Conservation (phyloP, 1,140 invertebrate genomes). For the Stenopsyche tienmushanensis region DNA sequence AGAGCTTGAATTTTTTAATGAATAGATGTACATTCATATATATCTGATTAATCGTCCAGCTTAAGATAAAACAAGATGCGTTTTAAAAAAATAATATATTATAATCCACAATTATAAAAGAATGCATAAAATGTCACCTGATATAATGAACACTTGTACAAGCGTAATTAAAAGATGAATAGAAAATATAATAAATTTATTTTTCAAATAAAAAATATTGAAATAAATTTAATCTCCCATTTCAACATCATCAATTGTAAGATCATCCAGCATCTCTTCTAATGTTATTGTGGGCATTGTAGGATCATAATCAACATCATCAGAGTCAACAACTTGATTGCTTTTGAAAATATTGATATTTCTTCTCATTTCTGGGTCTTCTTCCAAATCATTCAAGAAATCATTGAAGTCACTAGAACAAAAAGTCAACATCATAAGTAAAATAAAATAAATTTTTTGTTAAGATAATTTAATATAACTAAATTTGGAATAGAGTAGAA, state of each 20-base stretch:
- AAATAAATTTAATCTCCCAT: conserved; percentile 58
- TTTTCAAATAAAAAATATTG: conserved; percentile 1
- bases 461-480: neutral
- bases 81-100: neutral
- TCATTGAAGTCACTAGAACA: conserved; percentile 84
- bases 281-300: conserved; percentile 83
- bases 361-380: conserved; percentile 84
- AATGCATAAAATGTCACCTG: too few relatives aligned
- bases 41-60: too few relatives aligned
- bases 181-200: too few relatives aligned
- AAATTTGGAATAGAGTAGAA: too few relatives aligned
- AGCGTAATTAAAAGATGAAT: too few relatives aligned
- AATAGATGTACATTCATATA: too few relatives aligned
- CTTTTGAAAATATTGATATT: conserved; percentile 92
- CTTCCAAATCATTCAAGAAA: conserved; percentile 97
- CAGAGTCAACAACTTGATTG: conserved; percentile 66
- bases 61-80: neutral
- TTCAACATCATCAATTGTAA: conserved; percentile 76
- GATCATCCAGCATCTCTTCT: conserved; percentile 96
- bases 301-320: conserved; percentile 68
- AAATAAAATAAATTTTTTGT: neutral
- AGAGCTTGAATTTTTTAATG: too few relatives aligned
- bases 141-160: too few relatives aligned
- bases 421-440: conserved; percentile 25
- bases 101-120: neutral